Base-by-base conservation (phyloP, 2,797 vertebrate species). In the Argyrosomus regius region DNA sequence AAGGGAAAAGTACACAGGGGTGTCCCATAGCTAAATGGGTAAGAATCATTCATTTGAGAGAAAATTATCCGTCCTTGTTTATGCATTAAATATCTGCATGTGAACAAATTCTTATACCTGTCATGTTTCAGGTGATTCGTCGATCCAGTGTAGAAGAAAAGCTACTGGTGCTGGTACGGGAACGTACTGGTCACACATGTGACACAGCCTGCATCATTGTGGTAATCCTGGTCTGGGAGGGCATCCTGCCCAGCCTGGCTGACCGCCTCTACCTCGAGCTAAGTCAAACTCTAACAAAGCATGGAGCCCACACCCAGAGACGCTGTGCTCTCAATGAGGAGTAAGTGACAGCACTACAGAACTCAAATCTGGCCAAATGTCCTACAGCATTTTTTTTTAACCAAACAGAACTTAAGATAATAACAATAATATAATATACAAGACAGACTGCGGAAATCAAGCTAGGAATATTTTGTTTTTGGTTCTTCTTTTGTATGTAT, bases 11-110 rank as follows among this genome's bases (percentile, higher is more conserved):
- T 90, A 97, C 97, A 88, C 98, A 99, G 93, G 98, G 98, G 80
- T 99, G 98, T 88, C 98, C 98, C 71, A 98, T 99, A 91, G 98
- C 98, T 70, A 99, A 99, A 97, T 99, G 98, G 98, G 98, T 99
- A 96, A 96, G 96, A 76, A 45, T 20, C 0, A 17, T 66, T 41
- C 1, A 45, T 61, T 71, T 56, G 5, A 80, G 43, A 54, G 8
- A 2, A 61, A 64, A 39, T 77, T 10, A 56, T 3, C 4, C n/a
- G 6, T 26, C 3, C 4, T 49, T 31, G 6, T 53, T 1, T 78
- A 46, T 76, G 5, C 16, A 31, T 70, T 6, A 67, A 52, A 56
- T 20, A 63, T 49, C 28, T 69, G 13, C 8, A 18, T 31, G 4
- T 43, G 8, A 20, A 28, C 2, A 52, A 63, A 58, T 71, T 58